These are phyloP conservation scores for Megalops cyprinoides DNA, from an alignment of 2,797 vertebrate species.

Conservation along the genomic window DNA sequence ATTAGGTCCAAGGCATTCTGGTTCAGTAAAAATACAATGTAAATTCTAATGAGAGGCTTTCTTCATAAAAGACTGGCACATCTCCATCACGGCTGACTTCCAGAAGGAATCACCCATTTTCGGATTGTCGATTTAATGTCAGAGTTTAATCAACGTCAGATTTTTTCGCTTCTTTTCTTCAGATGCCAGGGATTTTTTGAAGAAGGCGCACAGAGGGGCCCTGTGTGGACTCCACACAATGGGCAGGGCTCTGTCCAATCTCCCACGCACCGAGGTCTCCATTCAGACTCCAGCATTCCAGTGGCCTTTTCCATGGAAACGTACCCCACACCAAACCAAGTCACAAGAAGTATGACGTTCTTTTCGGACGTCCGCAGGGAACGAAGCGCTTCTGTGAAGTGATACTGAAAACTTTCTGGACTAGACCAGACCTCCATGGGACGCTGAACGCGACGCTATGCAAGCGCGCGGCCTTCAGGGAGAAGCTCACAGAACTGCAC, in stretches of 20 bases:
- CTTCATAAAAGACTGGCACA: neutral
- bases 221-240: slow-evolving; percentile 15
- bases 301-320: slow-evolving; percentile 27
- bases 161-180: neutral
- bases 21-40: neutral
- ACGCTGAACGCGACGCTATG: neutral
- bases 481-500: neutral
- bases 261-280: slow-evolving; percentile 21
- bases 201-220: neutral
- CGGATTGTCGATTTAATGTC: neutral
- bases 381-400: neutral
- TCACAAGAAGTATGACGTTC: slow-evolving; percentile 10
- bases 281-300: slow-evolving; percentile 17
- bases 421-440: neutral
- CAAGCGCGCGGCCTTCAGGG: neutral
- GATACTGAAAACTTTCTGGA: neutral
- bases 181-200: slow-evolving; percentile 16
- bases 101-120: neutral
- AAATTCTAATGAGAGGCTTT: neutral
- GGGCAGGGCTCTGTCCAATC: slow-evolving; percentile 3
- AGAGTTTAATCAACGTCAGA: neutral
- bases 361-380: neutral
- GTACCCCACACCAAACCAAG: slow-evolving; percentile 1
- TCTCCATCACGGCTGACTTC: neutral
- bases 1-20: neutral